These are phyloP conservation scores for Acheta domesticus DNA, from an alignment of 2,888 invertebrate species.

Conservation along the genomic window DNA sequence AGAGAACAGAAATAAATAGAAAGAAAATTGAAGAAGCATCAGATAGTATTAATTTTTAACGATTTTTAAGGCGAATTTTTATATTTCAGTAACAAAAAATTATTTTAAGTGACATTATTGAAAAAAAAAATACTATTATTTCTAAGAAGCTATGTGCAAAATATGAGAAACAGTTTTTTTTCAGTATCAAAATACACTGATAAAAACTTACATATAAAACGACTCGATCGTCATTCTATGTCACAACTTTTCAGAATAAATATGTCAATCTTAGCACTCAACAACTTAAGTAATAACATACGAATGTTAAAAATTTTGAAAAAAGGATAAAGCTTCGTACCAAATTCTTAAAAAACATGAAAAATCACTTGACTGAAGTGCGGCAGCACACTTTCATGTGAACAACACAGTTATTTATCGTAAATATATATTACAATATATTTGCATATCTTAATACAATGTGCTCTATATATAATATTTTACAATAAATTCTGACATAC, in stretches of 20 bases:
- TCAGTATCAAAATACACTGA: conserved; percentile 8
- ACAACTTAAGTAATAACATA: neutral
- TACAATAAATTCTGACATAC: conserved; percentile 20
- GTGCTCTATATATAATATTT: conserved; percentile 24
- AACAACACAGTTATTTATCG: conserved; percentile 5
- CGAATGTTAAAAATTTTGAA: conserved; percentile 8
- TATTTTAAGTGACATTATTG: neutral
- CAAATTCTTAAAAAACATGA: neutral
- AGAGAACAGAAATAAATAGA: too few relatives aligned
- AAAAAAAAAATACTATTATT: neutral
- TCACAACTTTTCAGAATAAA: conserved; percentile 18
- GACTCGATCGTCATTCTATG: neutral
- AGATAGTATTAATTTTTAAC: too few relatives aligned
- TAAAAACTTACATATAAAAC: neutral
- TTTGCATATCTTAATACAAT: neutral
- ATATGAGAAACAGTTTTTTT: neutral
- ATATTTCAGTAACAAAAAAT: neutral
- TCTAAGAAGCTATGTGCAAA: conserved; percentile 10
- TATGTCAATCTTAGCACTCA: neutral
- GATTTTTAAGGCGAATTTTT: too few relatives aligned
- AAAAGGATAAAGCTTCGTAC: conserved; percentile 18
- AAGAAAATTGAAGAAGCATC: too few relatives aligned
- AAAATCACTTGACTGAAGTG: neutral
- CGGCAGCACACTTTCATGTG: conserved; percentile 1
- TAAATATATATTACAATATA: neutral